These are phyloP conservation scores for Acanthococcus lagerstroemiae DNA, from an alignment of 2,888 invertebrate genomes.

Conservation along the genomic window DNA sequence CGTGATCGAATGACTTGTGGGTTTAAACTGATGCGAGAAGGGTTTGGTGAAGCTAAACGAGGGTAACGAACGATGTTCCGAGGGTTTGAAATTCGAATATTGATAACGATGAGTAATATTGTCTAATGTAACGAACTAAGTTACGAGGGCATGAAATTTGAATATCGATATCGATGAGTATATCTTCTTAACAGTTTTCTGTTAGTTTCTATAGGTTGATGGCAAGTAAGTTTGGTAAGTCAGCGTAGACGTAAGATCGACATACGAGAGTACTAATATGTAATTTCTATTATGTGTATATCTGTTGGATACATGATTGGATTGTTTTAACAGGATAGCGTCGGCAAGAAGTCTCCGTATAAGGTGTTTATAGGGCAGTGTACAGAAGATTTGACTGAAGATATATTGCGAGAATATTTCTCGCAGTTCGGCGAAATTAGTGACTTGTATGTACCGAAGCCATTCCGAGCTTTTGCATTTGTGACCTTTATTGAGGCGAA, in stretches of 20 bases:
- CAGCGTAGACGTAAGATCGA: background rate
- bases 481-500: conserved; percentile 88
- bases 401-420: conserved; percentile 82
- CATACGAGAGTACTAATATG: background rate
- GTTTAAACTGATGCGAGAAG: background rate
- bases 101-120: no score
- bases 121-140: no score
- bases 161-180: no score
- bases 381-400: conserved; percentile 83
- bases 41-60: no score
- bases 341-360: conserved; percentile 48
- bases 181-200: background rate
- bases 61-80: no score
- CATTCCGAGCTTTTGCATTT: conserved; percentile 85
- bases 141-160: no score
- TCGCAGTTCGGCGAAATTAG: conserved; percentile 85
- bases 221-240: background rate
- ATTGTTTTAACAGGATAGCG: conserved; percentile 29
- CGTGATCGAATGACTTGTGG: background rate
- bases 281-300: no score
- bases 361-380: conserved; percentile 93
- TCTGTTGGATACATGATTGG: conserved; percentile 11
- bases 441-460: conserved; percentile 92
- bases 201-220: background rate
- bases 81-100: no score